A percentile compares a stretch with the other conserved stretches of the same genome.
Evolutionary conservation across 2,888 invertebrate species (phyloP).

Genomic region (Andrena chrysosceles): DNA sequence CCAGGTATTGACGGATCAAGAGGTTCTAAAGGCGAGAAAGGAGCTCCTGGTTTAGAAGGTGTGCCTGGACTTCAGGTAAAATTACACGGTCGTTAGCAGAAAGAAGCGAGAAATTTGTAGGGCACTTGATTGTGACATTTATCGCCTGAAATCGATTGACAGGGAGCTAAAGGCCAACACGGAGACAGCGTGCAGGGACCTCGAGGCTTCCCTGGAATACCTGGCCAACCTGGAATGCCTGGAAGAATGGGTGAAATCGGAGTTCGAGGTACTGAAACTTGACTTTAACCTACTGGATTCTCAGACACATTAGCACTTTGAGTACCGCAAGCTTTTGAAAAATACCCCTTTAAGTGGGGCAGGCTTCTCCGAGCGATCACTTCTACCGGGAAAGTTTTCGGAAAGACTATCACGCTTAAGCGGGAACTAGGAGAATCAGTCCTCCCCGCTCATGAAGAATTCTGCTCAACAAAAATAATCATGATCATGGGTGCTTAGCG

Average conservation of each 20-base stretch:
- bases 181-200: conserved; percentile 86
- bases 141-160: conserved; percentile 1
- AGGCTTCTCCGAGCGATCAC: too few species aligned
- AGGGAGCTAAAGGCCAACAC: conserved; percentile 84
- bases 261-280: conserved; percentile 70
- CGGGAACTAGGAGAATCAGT: too few species aligned
- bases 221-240: conserved; percentile 86
- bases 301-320: neutral
- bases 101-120: neutral
- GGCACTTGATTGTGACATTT: neutral
- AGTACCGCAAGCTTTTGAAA: too few species aligned
- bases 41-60: conserved; percentile 86
- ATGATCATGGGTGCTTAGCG: too few species aligned
- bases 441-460: too few species aligned
- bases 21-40: conserved; percentile 84
- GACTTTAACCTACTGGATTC: neutral
- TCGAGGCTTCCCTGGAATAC: conserved; percentile 86
- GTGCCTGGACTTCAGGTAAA: conserved; percentile 84
- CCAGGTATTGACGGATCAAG: conserved; percentile 79
- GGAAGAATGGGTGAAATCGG: conserved; percentile 82
- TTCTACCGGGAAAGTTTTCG: too few species aligned
- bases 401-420: too few species aligned
- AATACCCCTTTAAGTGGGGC: too few species aligned
- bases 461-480: too few species aligned
- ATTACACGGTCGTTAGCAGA: neutral